phyloP scores from a whole-genome alignment of 2,797 vertebrate genomes.

The Capromys pilorides region DNA sequence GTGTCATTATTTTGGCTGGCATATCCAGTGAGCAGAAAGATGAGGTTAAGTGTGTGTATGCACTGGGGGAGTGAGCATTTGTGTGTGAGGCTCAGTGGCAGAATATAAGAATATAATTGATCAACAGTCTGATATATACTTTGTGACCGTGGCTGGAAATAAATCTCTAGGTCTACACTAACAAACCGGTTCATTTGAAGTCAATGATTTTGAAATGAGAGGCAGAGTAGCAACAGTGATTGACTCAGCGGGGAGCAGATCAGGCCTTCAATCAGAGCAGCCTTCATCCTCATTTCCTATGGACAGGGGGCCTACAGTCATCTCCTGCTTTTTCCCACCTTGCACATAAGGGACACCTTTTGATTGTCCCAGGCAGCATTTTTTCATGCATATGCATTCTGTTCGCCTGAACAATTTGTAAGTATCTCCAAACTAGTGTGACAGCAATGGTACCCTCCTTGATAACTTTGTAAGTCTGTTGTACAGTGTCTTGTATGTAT shows the following conservation, averaged over 20 bases:
- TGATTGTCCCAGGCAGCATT: neutral
- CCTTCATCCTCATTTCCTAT: neutral
- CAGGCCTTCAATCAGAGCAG: conserved; percentile 14
- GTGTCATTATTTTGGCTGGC: neutral
- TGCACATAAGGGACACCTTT: neutral
- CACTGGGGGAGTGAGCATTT: neutral
- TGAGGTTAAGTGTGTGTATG: neutral
- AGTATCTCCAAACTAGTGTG: neutral
- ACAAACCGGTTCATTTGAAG: conserved; percentile 54
- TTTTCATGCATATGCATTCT: neutral
- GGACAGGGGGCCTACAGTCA: neutral
- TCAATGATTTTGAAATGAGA: conserved; percentile 49
- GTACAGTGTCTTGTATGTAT: neutral
- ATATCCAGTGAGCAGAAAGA: neutral
- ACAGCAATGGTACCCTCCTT: neutral
- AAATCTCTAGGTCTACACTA: neutral
- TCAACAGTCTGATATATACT: neutral
- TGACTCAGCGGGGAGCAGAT: neutral
- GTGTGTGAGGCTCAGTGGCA: neutral
- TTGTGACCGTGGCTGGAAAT: neutral
- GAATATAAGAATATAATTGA: neutral
- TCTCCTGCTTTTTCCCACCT: neutral
- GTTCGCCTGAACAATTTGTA: neutral
- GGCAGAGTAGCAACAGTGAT: neutral
- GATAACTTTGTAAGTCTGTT: neutral